phyloP scores from a whole-genome alignment of 2,888 invertebrate species.

The Megaustenia siamemsis region DNA sequence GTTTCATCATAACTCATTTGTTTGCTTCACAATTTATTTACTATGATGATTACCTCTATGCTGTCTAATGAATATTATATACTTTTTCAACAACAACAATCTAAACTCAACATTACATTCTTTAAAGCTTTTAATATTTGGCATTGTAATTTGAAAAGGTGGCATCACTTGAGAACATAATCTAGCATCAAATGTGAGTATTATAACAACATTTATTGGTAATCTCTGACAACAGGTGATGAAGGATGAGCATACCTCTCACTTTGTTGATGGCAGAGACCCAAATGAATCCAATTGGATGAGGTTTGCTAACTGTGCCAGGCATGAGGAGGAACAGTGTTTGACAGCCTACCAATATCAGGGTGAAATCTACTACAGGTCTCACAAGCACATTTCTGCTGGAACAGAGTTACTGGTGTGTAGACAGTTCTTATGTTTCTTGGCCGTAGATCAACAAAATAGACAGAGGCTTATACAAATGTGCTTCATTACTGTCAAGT shows the following conservation, averaged over 20 bases:
- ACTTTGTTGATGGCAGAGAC: constrained; percentile 56
- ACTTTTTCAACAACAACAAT: too few relatives aligned
- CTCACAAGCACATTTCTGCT: constrained; percentile 48
- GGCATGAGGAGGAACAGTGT: constrained; percentile 54
- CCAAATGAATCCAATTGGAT: constrained; percentile 54
- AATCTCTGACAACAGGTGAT: constrained; percentile 26
- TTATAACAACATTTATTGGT: background rate
- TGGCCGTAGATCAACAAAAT: too few relatives aligned
- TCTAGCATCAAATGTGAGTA: background rate
- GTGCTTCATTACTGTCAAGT: too few relatives aligned
- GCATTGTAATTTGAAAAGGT: too few relatives aligned
- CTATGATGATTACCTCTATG: too few relatives aligned
- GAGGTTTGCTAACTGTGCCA: constrained; percentile 57
- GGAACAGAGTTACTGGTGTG: constrained; percentile 48
- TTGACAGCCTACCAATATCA: constrained; percentile 55
- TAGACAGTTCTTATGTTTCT: too few relatives aligned
- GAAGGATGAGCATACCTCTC: constrained; percentile 42
- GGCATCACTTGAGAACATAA: background rate
- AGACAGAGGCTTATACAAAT: too few relatives aligned
- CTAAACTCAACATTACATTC: too few relatives aligned
- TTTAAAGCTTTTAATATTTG: too few relatives aligned
- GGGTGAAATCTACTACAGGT: constrained; percentile 54
- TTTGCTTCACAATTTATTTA: too few relatives aligned
- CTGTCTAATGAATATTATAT: too few relatives aligned
- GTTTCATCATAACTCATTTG: too few relatives aligned